Percentiles rank a stretch among this genome's conserved stretches.
Evolutionary conservation across 2,113 vertebrate species (phyloP).

Genomic region (Mohoua ochrocephala): DNA sequence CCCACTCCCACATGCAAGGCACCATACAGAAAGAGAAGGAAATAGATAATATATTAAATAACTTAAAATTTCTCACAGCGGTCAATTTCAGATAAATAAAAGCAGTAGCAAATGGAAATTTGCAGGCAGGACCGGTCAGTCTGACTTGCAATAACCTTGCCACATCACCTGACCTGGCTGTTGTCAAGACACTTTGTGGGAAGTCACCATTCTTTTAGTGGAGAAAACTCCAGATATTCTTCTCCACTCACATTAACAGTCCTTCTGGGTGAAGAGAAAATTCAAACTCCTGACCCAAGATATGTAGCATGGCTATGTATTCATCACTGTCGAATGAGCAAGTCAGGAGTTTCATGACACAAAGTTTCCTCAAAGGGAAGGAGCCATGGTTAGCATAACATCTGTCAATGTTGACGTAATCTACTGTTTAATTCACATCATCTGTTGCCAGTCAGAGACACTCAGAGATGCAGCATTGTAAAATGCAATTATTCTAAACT

Average conservation of each 20-base stretch:
- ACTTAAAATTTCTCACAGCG: background rate
- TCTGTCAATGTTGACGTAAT: background rate
- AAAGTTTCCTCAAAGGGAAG: background rate
- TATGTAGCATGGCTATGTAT: background rate
- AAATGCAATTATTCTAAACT: background rate
- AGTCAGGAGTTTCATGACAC: background rate
- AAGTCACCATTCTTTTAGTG: background rate
- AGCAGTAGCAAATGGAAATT: background rate
- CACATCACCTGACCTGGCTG: background rate
- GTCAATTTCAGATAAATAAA: background rate
- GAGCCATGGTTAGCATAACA: background rate
- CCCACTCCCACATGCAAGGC: accelerated
- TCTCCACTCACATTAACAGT: background rate
- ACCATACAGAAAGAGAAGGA: background rate
- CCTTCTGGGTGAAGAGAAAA: background rate
- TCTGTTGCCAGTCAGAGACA: background rate
- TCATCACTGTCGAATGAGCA: background rate
- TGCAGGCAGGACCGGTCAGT: background rate
- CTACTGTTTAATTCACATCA: background rate
- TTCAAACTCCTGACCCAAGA: background rate
- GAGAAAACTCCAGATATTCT: background rate
- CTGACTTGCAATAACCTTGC: background rate
- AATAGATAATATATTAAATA: background rate
- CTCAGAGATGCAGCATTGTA: background rate
- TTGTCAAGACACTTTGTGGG: background rate